Conservation (phyloP, 2,888 invertebrate species). For the Dasysyrphus albostriatus region DNA sequence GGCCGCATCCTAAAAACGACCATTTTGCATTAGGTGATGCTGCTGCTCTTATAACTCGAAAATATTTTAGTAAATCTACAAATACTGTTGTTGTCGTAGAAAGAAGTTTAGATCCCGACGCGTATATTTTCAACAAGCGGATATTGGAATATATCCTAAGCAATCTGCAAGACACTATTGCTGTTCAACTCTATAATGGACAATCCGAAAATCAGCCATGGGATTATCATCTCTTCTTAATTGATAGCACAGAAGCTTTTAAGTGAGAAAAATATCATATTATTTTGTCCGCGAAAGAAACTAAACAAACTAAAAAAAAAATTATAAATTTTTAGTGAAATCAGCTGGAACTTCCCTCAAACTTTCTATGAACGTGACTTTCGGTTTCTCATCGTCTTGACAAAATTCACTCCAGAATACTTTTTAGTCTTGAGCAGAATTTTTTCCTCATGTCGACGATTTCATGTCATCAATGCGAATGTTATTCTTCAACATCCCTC, state of each 20-base stretch:
- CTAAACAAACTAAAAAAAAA: neutral
- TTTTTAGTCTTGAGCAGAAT: constrained; percentile 68
- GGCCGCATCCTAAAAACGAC: constrained; percentile 1
- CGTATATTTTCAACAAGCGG: constrained; percentile 35
- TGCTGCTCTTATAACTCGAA: constrained; percentile 1
- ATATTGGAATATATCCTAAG: constrained; percentile 77
- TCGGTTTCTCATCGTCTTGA: constrained; percentile 79
- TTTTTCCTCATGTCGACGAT: constrained; percentile 75
- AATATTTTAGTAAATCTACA: constrained; percentile 15
- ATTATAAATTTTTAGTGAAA: constrained; percentile 55
- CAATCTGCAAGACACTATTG: constrained; percentile 68
- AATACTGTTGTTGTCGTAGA: constrained; percentile 39
- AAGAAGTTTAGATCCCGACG: neutral
- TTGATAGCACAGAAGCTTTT: constrained; percentile 78
- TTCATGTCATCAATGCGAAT: constrained; percentile 79
- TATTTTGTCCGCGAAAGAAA: neutral
- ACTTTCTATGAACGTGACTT: constrained; percentile 78
- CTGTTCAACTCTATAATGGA: constrained; percentile 77
- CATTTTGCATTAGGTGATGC: constrained; percentile 5
- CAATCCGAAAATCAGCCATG: constrained; percentile 72
- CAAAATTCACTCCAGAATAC: constrained; percentile 35
- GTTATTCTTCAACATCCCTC: constrained; percentile 75
- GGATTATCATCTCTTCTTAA: constrained; percentile 79
- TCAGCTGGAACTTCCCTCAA: constrained; percentile 75
- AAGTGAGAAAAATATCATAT: constrained; percentile 76